Base-by-base conservation (phyloP, 2,797 vertebrate genomes). In the Myotis myotis region DNA sequence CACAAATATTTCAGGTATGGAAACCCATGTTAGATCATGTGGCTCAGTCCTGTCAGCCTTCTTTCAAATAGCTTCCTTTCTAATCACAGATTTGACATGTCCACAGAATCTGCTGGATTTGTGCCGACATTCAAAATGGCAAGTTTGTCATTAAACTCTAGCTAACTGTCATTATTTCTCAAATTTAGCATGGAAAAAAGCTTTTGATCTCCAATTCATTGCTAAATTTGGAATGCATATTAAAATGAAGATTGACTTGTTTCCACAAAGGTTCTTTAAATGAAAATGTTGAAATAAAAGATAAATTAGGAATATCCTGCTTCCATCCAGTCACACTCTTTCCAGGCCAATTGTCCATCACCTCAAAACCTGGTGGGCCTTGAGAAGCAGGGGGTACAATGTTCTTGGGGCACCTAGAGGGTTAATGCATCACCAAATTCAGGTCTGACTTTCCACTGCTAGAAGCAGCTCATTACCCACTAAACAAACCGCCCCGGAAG, bases 161-260 rank as follows among this genome's bases (percentile, higher is more conserved):
- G 22, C 22, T 38, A 79, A 82, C 91, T 95, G 75, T 93, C 79
- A 87, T 94, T 87, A 36, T 89, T 62, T 93, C 91, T 87, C 80
- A 84, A 68, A 78, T 33, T 91, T 90, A 84, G 6, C 25, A 6
- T 57, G n/a, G 28, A 44, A 62, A 62, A 62, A 71, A 28, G 22
- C 11, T 74, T 93, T 87, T 87, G 36, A 95, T 95, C 49, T 49
- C 79, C 44, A 30, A 30, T 74, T 83, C 25, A 47, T 66, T 93
- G 93, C 71, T 96, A 91, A 93, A 91, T 95, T 66, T 91, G 76
- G 86, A 89, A 94, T 81, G 16, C 47, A 66, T 76, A 87, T 89
- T 82, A 72, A 92, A 94, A 84, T 89, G 53, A 86, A 91, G 79
- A 89, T 53, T 78, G 83, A 51, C 19, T 87, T 81, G 70, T 70